Evolutionary conservation across 2,888 invertebrate genomes (phyloP).

Genomic region (Drosophila neonasuta): DNA sequence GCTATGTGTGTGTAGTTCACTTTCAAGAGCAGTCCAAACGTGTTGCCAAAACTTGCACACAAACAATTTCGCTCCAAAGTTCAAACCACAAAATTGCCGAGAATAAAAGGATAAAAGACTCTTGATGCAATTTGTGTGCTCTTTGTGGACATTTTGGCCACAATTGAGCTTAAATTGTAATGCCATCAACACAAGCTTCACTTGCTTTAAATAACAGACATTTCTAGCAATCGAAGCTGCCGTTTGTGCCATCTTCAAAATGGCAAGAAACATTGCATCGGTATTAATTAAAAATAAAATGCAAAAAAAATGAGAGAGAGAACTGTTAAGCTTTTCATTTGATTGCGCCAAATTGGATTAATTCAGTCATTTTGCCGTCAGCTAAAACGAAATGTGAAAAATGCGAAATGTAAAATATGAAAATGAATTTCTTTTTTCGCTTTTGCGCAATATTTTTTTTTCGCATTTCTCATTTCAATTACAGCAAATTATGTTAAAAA

Average conservation of each 20-base stretch:
- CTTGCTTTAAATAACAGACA: constrained; percentile 15
- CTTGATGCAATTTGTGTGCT: constrained; percentile 47
- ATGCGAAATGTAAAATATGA: constrained; percentile 51
- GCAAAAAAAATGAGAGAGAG: background rate
- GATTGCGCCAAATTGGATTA: constrained; percentile 59
- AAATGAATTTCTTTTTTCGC: constrained; percentile 54
- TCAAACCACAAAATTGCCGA: constrained; percentile 31
- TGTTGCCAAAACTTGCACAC: constrained; percentile 34
- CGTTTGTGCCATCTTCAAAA: background rate
- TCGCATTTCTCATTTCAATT: constrained; percentile 70
- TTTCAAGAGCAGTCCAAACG: no score
- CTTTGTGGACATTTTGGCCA: constrained; percentile 45
- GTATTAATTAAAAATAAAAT: constrained; percentile 49
- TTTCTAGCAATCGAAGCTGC: background rate
- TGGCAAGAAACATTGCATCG: constrained; percentile 8
- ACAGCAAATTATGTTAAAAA: constrained; percentile 48
- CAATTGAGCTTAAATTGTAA: constrained; percentile 22
- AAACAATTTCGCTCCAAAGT: constrained; percentile 8
- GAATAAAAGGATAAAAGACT: constrained; percentile 27
- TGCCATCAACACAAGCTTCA: constrained; percentile 34
- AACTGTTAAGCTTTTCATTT: constrained; percentile 55
- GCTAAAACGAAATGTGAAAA: constrained; percentile 60
- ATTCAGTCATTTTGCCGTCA: constrained; percentile 29
- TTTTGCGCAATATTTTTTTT: constrained; percentile 30
- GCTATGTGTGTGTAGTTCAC: constrained; percentile 1